Conservation (phyloP, 2,888 invertebrate genomes). For the Euzetes globulus region DNA sequence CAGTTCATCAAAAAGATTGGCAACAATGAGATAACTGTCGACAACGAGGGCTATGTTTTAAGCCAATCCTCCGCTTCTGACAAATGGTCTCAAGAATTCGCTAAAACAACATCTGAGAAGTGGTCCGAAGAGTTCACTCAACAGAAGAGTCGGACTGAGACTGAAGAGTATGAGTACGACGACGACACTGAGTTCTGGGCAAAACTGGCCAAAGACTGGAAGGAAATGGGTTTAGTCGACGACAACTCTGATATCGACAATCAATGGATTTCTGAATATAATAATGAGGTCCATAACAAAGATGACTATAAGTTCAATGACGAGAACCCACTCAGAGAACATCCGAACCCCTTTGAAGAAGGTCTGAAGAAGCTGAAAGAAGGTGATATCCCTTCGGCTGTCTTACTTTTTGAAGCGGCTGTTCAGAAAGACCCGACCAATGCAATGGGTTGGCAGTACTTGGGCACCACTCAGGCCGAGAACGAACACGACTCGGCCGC, state of each 20-base stretch:
- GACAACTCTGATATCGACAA: not conserved
- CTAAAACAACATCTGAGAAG: slow-evolving; percentile 41
- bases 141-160: slow-evolving; percentile 45
- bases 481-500: slow-evolving; percentile 93
- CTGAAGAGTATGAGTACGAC: slow-evolving; percentile 36
- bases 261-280: not conserved
- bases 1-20: slow-evolving; percentile 72
- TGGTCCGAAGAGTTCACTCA: slow-evolving; percentile 52
- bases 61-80: slow-evolving; percentile 43
- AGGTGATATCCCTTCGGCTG: slow-evolving; percentile 91
- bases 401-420: slow-evolving; percentile 91
- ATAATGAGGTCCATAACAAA: not conserved
- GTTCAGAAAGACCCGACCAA: slow-evolving; percentile 71
- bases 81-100: slow-evolving; percentile 46
- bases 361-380: slow-evolving; percentile 71
- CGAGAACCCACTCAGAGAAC: slow-evolving; percentile 74
- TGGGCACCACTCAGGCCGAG: slow-evolving; percentile 90
- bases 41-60: too few species aligned
- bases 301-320: slow-evolving; percentile 67
- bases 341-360: slow-evolving; percentile 69
- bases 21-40: slow-evolving; percentile 50
- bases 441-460: slow-evolving; percentile 70
- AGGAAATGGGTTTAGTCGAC: slow-evolving; percentile 49
- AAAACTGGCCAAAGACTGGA: slow-evolving; percentile 49
- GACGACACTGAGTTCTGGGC: slow-evolving; percentile 49